These are phyloP conservation scores for Copsychus sechellarum DNA, from an alignment of 2,113 vertebrate species.

Conservation along the genomic window DNA sequence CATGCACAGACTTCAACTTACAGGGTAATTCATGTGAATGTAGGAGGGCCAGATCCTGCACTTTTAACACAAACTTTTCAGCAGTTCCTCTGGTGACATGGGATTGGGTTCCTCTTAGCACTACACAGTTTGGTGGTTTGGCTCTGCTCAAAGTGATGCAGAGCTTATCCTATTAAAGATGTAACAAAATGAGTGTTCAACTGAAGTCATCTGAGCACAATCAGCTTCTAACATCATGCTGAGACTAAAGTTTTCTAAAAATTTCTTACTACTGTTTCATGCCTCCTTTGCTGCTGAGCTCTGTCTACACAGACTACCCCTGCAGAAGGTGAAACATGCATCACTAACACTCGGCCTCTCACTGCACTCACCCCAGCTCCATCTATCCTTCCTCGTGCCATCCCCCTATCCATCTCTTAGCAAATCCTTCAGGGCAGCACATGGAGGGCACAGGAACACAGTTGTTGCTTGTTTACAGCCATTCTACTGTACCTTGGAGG, in stretches of 20 bases:
- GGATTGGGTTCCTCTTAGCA: not conserved
- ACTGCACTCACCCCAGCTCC: not conserved
- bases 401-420: not conserved
- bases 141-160: not conserved
- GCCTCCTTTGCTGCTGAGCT: not conserved
- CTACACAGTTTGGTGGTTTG: not conserved
- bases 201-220: not conserved
- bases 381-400: rapidly evolving
- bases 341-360: not conserved
- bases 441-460: not conserved
- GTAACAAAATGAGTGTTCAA: not conserved
- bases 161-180: not conserved
- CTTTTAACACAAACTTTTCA: not conserved
- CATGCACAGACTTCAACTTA: rapidly evolving
- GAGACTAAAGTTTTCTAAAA: not conserved
- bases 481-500: not conserved
- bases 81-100: not conserved
- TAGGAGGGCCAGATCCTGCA: not conserved
- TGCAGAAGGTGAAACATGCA: not conserved
- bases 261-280: not conserved
- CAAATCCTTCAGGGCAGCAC: rapidly evolving
- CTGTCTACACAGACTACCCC: not conserved
- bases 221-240: not conserved
- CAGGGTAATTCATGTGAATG: not conserved
- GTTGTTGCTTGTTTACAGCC: not conserved